These are phyloP conservation scores for Lissonota sp. DNA, from an alignment of 2,888 invertebrate genomes.

Conservation along the genomic window DNA sequence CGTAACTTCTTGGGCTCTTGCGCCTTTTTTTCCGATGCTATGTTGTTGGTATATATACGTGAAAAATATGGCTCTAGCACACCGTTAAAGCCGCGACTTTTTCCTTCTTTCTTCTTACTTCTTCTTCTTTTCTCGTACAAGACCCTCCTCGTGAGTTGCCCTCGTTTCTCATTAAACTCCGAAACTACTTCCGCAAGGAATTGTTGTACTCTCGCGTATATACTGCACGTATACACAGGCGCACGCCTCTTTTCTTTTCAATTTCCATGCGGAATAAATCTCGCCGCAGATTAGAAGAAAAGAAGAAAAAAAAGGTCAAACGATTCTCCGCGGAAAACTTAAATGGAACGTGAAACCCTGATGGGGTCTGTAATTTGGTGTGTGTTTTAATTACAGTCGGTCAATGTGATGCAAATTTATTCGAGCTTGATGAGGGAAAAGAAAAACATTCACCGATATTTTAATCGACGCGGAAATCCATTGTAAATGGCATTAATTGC, in stretches of 20 bases:
- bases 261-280: slow-evolving; percentile 12
- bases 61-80: too few relatives aligned
- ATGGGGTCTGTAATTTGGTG: not conserved
- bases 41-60: too few relatives aligned
- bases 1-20: too few relatives aligned
- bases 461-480: too few relatives aligned
- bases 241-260: slow-evolving; percentile 7
- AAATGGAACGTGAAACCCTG: slow-evolving; percentile 5
- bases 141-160: slow-evolving; percentile 11
- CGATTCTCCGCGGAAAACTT: not conserved
- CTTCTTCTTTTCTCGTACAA: not conserved
- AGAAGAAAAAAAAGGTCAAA: slow-evolving; percentile 9
- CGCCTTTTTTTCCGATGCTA: too few relatives aligned
- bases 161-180: slow-evolving; percentile 34
- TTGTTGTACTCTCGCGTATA: slow-evolving; percentile 16
- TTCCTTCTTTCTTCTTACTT: not conserved
- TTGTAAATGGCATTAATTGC: too few relatives aligned
- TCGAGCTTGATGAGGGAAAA: too few relatives aligned
- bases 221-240: too few relatives aligned
- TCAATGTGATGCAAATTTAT: too few relatives aligned
- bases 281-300: not conserved
- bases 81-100: not conserved
- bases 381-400: not conserved
- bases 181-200: slow-evolving; percentile 26
- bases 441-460: too few relatives aligned